phyloP scores from a whole-genome alignment of 2,113 vertebrate genomes.

The Toxotes chatareus region DNA sequence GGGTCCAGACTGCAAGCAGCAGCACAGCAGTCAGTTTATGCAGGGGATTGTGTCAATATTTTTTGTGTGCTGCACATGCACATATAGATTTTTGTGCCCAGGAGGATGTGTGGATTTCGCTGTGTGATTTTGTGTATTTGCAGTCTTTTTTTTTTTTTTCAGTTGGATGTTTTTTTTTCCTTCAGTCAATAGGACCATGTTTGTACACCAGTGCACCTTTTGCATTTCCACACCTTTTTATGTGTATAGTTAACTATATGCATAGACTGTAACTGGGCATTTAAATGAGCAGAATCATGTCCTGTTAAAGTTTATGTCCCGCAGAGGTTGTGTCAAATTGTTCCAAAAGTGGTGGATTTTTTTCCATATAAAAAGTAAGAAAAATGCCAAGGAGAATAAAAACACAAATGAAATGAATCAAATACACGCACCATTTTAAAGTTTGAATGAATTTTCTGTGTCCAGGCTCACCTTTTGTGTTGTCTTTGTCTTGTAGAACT shows the following conservation, averaged over 20 bases:
- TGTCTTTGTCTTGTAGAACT: constrained; percentile 65
- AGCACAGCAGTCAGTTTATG: constrained; percentile 13
- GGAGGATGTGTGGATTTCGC: neutral
- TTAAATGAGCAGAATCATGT: neutral
- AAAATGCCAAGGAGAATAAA: neutral
- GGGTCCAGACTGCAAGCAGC: constrained; percentile 19
- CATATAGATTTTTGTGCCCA: constrained; percentile 2
- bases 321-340: no score
- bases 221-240: neutral
- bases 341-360: no score
- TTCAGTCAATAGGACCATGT: neutral
- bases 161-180: neutral
- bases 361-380: neutral
- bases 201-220: neutral
- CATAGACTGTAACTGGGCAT: neutral
- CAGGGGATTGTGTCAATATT: constrained; percentile 1
- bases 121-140: no score
- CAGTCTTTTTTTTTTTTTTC: neutral
- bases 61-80: constrained; percentile 6
- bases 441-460: neutral
- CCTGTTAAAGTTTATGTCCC: neutral
- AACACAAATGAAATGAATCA: no score
- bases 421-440: neutral
- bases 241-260: neutral
- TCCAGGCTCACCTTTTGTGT: neutral